phyloP scores from a whole-genome alignment of 2,113 vertebrate genomes.

The Pantherophis guttatus region DNA sequence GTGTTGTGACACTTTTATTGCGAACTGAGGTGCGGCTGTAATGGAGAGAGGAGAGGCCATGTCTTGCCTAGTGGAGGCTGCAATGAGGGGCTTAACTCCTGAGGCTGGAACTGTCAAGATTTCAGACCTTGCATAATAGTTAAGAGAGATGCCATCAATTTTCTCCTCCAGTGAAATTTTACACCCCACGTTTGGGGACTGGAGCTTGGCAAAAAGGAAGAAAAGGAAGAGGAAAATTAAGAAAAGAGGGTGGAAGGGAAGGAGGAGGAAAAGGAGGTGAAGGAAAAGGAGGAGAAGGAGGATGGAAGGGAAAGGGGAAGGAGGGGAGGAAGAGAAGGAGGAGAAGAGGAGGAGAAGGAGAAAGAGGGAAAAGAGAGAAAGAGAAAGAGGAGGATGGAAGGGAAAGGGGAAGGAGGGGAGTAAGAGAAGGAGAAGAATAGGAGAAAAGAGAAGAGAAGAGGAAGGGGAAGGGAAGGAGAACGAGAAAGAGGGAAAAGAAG shows the following conservation, averaged over 20 bases:
- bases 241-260: not conserved
- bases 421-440: too few species aligned
- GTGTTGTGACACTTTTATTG: conserved; percentile 7
- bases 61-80: not conserved
- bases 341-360: not conserved
- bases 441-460: too few species aligned
- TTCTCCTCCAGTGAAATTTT: not conserved
- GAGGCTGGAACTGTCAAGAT: not conserved
- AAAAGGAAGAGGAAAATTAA: not conserved
- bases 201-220: not conserved
- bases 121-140: not conserved
- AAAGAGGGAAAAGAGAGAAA: too few species aligned
- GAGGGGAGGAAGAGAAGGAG: not conserved
- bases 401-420: too few species aligned
- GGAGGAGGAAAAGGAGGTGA: not conserved
- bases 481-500: too few species aligned
- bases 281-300: not conserved
- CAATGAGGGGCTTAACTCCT: not conserved
- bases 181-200: not conserved
- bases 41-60: not conserved
- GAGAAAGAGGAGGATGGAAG: too few species aligned
- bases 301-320: not conserved
- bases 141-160: not conserved
- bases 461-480: too few species aligned
- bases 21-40: not conserved